Percentiles rank a stretch among this genome's conserved stretches.
Conservation (phyloP, 64 coral and sea anemone genomes). For the Pachyseris speciosa region DNA sequence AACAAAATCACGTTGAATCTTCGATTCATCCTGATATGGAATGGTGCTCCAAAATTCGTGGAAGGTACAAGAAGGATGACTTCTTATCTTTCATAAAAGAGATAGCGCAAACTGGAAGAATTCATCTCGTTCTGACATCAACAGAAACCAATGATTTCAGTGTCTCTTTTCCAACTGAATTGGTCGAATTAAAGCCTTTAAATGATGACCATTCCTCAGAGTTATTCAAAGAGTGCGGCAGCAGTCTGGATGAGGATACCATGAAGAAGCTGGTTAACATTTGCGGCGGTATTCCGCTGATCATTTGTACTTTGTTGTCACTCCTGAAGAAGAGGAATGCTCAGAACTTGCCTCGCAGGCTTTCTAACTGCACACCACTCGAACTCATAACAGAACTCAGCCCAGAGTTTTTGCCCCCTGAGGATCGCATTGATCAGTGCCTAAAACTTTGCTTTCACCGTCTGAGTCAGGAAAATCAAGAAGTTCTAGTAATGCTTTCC, state of each 20-base stretch:
- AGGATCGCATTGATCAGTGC: slow-evolving; percentile 16
- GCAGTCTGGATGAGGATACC: background rate
- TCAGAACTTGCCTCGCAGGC: background rate
- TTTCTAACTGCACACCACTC: background rate
- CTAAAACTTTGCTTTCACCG: slow-evolving; percentile 29
- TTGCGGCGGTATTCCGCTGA: slow-evolving; percentile 56
- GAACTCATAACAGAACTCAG: slow-evolving; percentile 13
- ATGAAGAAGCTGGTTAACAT: slow-evolving; percentile 16
- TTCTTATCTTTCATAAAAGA: too few relatives aligned
- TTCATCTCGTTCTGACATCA: too few relatives aligned
- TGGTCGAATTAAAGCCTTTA: slow-evolving; percentile 42
- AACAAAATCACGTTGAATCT: background rate
- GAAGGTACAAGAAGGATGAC: too few relatives aligned
- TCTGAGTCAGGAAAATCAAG: background rate
- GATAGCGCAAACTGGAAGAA: background rate
- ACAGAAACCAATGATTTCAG: too few relatives aligned
- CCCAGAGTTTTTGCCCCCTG: too few relatives aligned
- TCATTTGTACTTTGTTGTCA: slow-evolving; percentile 44
- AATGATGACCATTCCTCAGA: background rate
- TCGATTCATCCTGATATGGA: background rate
- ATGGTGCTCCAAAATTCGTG: background rate
- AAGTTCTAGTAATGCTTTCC: slow-evolving; percentile 4
- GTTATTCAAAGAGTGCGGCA: slow-evolving; percentile 12
- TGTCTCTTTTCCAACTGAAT: background rate
- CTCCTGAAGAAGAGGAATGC: slow-evolving; percentile 11